Evolutionary conservation across 1,140 invertebrate genomes (phyloP).

Genomic region (Drosophila malerkotliana): DNA sequence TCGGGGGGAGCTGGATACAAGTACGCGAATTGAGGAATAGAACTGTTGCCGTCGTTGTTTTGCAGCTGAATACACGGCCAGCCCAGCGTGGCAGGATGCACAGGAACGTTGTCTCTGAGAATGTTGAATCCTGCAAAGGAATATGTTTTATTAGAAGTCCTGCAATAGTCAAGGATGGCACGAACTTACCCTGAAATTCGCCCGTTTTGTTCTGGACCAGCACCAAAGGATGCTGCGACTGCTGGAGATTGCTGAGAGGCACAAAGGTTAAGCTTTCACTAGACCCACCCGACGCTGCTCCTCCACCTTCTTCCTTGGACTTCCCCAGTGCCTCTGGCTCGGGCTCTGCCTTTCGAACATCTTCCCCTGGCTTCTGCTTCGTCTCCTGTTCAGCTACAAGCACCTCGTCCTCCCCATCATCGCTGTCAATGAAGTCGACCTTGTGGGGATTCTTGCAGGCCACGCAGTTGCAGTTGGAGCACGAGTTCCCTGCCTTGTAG

Average conservation of each 20-base stretch:
- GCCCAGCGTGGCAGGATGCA: slow-evolving; percentile 38
- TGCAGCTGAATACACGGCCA: slow-evolving; percentile 39
- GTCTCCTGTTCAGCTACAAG: not conserved
- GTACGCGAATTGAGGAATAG: slow-evolving; percentile 41
- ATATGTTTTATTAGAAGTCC: not conserved
- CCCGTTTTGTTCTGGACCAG: slow-evolving; percentile 70
- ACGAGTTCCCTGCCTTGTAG: slow-evolving; percentile 38
- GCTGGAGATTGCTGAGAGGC: slow-evolving; percentile 33
- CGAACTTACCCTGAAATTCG: slow-evolving; percentile 62
- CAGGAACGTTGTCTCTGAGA: slow-evolving; percentile 43
- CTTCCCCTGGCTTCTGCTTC: not conserved
- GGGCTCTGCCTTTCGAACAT: not conserved
- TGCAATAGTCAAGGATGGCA: fast-evolving
- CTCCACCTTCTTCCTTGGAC: not conserved
- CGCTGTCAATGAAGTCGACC: slow-evolving; percentile 16
- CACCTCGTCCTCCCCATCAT: slow-evolving; percentile 19
- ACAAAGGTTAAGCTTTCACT: slow-evolving; percentile 29
- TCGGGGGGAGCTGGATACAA: not conserved
- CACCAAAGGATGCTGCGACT: slow-evolving; percentile 52
- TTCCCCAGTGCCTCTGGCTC: not conserved
- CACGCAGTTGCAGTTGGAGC: slow-evolving; percentile 49
- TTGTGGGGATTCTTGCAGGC: slow-evolving; percentile 64
- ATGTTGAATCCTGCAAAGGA: slow-evolving; percentile 55
- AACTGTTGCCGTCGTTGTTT: slow-evolving; percentile 31
- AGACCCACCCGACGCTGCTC: not conserved